phyloP scores from a whole-genome alignment of 37 sponge, comb jelly and placozoan species.

The Haliclona indistincta region DNA sequence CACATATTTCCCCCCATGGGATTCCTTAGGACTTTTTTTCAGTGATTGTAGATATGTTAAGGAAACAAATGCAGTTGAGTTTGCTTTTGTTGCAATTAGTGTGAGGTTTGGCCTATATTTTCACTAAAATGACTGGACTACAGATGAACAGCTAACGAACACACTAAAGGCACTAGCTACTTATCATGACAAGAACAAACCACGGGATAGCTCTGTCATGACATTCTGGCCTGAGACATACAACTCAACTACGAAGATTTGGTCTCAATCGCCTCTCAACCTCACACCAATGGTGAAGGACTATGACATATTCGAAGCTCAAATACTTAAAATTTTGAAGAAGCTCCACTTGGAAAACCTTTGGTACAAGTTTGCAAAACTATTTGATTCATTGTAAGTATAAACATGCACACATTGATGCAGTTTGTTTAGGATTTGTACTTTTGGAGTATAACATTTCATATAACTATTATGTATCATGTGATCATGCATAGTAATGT shows the following conservation, averaged over 20 bases:
- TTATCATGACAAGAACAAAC: constrained; percentile 48
- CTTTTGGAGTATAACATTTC: neutral
- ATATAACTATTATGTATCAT: too few species aligned
- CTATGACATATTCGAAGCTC: neutral
- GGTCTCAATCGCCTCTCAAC: constrained; percentile 1
- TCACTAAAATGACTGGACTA: too few species aligned
- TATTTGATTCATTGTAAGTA: neutral
- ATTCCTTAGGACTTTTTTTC: constrained; percentile 46
- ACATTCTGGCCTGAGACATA: constrained; percentile 52
- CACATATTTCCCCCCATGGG: too few species aligned
- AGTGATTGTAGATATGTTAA: constrained; percentile 27
- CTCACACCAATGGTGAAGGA: constrained; percentile 1
- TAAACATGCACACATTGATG: neutral
- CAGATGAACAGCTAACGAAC: constrained; percentile 24
- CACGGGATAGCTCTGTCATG: constrained; percentile 2
- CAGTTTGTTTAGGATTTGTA: neutral
- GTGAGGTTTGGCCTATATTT: too few species aligned
- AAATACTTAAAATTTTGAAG: neutral
- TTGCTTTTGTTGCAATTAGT: too few species aligned
- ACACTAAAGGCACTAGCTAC: constrained; percentile 39
- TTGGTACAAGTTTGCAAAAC: neutral
- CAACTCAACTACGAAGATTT: constrained; percentile 21
- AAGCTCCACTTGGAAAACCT: neutral
- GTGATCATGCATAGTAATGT: too few species aligned
- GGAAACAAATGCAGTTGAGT: too few species aligned